Base-by-base conservation (phyloP, 2,797 vertebrate genomes). In the Lacerta agilis region DNA sequence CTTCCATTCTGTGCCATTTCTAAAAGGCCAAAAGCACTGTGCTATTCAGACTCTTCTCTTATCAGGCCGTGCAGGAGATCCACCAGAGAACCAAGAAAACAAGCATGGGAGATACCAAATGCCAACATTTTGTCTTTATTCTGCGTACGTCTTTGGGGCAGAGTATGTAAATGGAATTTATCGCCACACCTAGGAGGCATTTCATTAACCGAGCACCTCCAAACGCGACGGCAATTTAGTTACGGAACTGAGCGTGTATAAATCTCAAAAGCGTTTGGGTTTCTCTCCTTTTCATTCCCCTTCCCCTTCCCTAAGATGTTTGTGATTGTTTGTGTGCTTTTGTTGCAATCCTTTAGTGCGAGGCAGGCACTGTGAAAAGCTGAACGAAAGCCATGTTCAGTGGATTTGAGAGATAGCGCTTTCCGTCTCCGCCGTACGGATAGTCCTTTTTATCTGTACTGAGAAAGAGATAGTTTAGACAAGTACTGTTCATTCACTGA, bases 371-470 rank as follows among this genome's bases (percentile, higher is more conserved):
- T 55, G 88, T 23, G 45, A 88, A 93, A 86, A 83, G 18, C 8
- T 79, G 33, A 90, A 85, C 72, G 61, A 71, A 86, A 87, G 29
- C 27, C 82, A 25, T 11, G 27, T 64, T 41, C 83, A 0, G 0
- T 83, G 66, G 61, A 13, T 82, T 80, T 87, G 86, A 67, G 38
- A 90, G 90, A 88, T 86, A 86, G 58, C 71, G 9, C 3, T 81
- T 91, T 84, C 9, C n/a, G 49, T 82, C 77, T 25, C 75, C 27
- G 3, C 61, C n/a, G 85, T 92, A 72, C 25, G 9, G 80, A 55
- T 5, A 75, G 79, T 29, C 9, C 18, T 88, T 92, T 73, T 80
- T 82, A 91, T 86, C 64, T 93, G 0, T 79, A 69, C 45, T 13
- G 83, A 88, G 15, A 87, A 73, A 58, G 45, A 89, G 43, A 4